Base-by-base conservation (phyloP, 2,797 vertebrate species). In the Myotis pilosus region DNA sequence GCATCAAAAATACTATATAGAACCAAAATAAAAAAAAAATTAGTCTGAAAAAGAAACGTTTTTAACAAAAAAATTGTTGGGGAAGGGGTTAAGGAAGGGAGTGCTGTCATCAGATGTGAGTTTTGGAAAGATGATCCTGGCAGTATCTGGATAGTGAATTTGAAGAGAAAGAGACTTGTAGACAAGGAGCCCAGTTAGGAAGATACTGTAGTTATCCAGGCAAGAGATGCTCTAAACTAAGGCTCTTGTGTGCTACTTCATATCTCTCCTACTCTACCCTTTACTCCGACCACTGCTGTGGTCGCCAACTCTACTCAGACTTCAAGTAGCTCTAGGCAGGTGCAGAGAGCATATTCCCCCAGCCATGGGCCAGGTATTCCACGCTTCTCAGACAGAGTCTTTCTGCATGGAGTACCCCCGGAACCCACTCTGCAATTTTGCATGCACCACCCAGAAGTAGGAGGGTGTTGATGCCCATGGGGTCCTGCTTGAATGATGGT, bases 81-180 rank as follows among this genome's bases (percentile, higher is more conserved):
- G n/a, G n/a, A n/a, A n/a, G n/a, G n/a, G n/a, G n/a, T n/a, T n/a
- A 81, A 71, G 64, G 55, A 76, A 85, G 30, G 49, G 38, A 68
- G 47, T 44, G 30, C 69, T 69, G 47, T 82, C 60, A 68, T 71
- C 36, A 92, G 86, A 60, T 57, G 19, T 68, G 71, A 17, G 38
- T 64, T 85, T 95, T 83, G 28, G 79, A 90, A 85, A 92, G 55
- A 60, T 19, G 38, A 49, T 66, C 66, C 72, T 90, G 78, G 41
- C 25, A 75, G 30, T 23, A 23, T 60, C 76, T 36, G 57, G 82
- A 49, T 12, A 78, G 38, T 22, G 16, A 66, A 68, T 47, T 25
- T 68, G 51, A 81, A 49, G n/a, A 38, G 23, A 49, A 60, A 82
- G 36, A 82, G 19, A 55, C 47, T 47, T 17, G 8, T 25, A 81